Conservation (phyloP, 2,888 invertebrate genomes). For the Metopia argyrocephala region DNA sequence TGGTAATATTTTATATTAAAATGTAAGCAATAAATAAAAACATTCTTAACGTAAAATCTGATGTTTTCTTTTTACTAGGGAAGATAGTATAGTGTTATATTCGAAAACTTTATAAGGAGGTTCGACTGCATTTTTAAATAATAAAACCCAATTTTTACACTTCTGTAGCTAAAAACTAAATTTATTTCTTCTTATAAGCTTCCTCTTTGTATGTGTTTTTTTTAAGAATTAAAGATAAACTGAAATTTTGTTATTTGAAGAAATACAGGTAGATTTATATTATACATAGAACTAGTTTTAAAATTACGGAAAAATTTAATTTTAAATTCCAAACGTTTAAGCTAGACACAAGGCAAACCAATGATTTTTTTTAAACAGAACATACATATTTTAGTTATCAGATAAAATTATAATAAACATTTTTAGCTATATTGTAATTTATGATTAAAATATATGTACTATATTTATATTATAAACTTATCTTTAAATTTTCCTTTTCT, state of each 20-base stretch:
- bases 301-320: slow-evolving; percentile 11
- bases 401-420: not conserved
- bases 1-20: too few relatives aligned
- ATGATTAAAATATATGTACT: not conserved
- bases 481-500: too few relatives aligned
- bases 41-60: too few relatives aligned
- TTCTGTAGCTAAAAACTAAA: slow-evolving; percentile 43
- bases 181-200: slow-evolving; percentile 38
- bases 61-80: too few relatives aligned
- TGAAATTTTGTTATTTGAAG: slow-evolving; percentile 12
- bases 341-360: slow-evolving; percentile 38
- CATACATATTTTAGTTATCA: too few relatives aligned
- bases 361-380: slow-evolving; percentile 3
- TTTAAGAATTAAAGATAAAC: slow-evolving; percentile 10
- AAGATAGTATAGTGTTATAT: too few relatives aligned
- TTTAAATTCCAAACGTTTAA: slow-evolving; percentile 27
- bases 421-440: not conserved
- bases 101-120: too few relatives aligned
- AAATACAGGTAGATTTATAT: slow-evolving; percentile 21
- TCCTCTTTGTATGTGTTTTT: not conserved
- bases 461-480: too few relatives aligned
- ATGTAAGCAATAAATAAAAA: too few relatives aligned
- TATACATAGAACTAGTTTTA: slow-evolving; percentile 19
- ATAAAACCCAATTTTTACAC: not conserved
- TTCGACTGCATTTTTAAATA: slow-evolving; percentile 4